Conservation (phyloP, 2,888 invertebrate genomes). For the Parnassius mnemosyne region DNA sequence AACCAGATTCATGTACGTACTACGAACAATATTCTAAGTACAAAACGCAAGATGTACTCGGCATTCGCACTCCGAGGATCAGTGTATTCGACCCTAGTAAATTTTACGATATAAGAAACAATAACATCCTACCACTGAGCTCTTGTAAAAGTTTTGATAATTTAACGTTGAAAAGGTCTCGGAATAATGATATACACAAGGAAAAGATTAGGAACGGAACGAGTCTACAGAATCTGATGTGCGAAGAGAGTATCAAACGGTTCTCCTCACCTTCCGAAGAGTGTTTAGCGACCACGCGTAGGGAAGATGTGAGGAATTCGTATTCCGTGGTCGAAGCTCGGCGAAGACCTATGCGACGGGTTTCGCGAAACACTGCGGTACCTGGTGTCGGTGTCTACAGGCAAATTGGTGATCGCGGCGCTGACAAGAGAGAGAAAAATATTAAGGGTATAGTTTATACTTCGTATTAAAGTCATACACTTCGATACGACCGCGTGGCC, state of each 20-base stretch:
- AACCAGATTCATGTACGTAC: slow-evolving; percentile 44
- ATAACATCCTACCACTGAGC: slow-evolving; percentile 56
- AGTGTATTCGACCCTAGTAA: slow-evolving; percentile 63
- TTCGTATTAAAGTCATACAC: too few relatives aligned
- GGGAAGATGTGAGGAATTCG: slow-evolving; percentile 58
- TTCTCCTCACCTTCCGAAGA: slow-evolving; percentile 60
- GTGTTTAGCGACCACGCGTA: slow-evolving; percentile 37
- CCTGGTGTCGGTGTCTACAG: slow-evolving; percentile 70
- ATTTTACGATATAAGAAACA: slow-evolving; percentile 65
- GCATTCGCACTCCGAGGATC: slow-evolving; percentile 64
- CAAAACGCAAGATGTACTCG: slow-evolving; percentile 62
- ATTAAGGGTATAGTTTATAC: slow-evolving; percentile 43
- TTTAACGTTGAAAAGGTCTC: slow-evolving; percentile 55
- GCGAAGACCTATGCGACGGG: slow-evolving; percentile 49
- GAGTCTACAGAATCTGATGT: slow-evolving; percentile 67
- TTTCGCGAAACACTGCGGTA: slow-evolving; percentile 52
- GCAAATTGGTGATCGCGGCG: slow-evolving; percentile 59
- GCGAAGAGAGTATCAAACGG: slow-evolving; percentile 62
- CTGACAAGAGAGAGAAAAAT: slow-evolving; percentile 37
- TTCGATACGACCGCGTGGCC: too few relatives aligned
- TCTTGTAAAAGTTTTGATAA: slow-evolving; percentile 76
- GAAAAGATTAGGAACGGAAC: slow-evolving; percentile 57
- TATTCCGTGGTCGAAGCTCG: slow-evolving; percentile 66
- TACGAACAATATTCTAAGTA: slow-evolving; percentile 41
- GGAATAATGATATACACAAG: slow-evolving; percentile 42